Evolutionary conservation across 2,797 vertebrate species (phyloP).

Genomic region (Hyperoplus immaculatus): DNA sequence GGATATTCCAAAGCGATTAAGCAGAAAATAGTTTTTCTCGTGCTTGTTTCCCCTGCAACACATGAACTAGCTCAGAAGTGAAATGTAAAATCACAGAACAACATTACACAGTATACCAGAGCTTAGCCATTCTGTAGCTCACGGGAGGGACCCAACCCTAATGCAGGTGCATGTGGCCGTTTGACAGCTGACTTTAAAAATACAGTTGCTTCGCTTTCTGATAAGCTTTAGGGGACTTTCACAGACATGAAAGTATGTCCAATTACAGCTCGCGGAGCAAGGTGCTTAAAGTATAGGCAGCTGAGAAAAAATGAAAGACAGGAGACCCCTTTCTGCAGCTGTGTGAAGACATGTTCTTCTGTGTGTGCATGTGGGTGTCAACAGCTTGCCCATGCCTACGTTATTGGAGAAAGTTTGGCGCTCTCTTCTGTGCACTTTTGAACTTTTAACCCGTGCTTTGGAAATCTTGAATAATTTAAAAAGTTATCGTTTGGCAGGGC

Average conservation of each 20-base stretch:
- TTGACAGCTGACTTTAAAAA: slow-evolving; percentile 28
- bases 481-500: not conserved
- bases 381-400: not conserved
- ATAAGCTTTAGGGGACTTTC: slow-evolving; percentile 28
- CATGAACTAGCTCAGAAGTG: slow-evolving; percentile 22
- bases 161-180: slow-evolving; percentile 19
- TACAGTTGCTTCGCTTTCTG: slow-evolving; percentile 30
- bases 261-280: not conserved
- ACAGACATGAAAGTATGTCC: slow-evolving; percentile 16
- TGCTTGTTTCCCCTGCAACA: slow-evolving; percentile 18
- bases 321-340: not conserved
- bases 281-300: not conserved
- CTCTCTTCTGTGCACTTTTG: slow-evolving; percentile 14
- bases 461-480: slow-evolving; percentile 57
- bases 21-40: slow-evolving; percentile 34
- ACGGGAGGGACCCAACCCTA: not conserved
- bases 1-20: slow-evolving; percentile 56
- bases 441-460: slow-evolving; percentile 41
- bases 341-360: not conserved
- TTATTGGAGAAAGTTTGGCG: slow-evolving; percentile 6
- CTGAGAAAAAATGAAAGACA: not conserved
- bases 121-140: not conserved
- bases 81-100: slow-evolving; percentile 18
- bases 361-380: slow-evolving; percentile 33
- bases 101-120: not conserved